Conservation (phyloP, 2,113 vertebrate species). For the Zosterops pallidus region DNA sequence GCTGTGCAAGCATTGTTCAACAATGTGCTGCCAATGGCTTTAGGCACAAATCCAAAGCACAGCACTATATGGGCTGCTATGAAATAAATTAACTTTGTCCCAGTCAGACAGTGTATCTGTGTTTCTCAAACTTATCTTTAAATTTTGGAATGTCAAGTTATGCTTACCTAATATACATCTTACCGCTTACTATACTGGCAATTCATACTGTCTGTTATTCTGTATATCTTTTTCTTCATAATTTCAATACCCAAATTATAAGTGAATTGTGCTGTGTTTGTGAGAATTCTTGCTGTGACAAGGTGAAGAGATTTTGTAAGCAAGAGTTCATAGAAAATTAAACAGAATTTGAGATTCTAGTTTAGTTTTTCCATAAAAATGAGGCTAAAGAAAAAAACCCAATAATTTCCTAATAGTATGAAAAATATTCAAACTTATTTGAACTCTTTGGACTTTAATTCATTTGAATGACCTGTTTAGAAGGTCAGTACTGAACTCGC, state of each 20-base stretch:
- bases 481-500: background rate
- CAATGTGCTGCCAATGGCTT: background rate
- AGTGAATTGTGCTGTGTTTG: background rate
- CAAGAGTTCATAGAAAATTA: background rate
- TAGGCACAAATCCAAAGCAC: background rate
- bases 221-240: background rate
- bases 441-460: background rate
- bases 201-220: background rate
- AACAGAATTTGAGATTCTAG: background rate
- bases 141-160: background rate
- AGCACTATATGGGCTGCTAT: background rate
- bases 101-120: background rate
- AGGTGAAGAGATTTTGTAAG: background rate
- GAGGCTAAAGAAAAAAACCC: background rate
- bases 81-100: background rate
- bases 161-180: background rate
- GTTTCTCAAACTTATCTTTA: background rate
- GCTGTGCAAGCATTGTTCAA: background rate
- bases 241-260: background rate
- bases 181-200: background rate
- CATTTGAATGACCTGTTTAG: background rate
- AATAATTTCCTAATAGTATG: background rate
- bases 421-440: background rate
- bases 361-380: background rate
- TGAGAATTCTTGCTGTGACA: background rate